A percentile compares a stretch with the other conserved stretches of the same genome.
Conservation (phyloP, 2,797 vertebrate species). For the Bryconaethiops microstoma region DNA sequence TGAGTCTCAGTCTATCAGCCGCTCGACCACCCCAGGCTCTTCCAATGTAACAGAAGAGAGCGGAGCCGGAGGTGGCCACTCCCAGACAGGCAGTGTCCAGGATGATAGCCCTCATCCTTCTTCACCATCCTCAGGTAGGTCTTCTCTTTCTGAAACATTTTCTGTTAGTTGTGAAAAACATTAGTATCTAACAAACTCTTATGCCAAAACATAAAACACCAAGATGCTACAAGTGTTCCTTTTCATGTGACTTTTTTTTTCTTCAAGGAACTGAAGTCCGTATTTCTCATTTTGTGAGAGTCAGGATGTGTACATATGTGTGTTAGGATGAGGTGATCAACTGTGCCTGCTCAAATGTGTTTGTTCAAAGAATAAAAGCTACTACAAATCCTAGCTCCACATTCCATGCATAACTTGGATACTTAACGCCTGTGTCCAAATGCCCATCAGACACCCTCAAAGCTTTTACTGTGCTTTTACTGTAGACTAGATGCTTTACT, state of each 20-base stretch:
- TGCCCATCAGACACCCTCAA: constrained; percentile 77
- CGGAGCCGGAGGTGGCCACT: constrained; percentile 90
- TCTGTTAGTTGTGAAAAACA: too few species aligned
- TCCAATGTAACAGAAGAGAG: constrained; percentile 98
- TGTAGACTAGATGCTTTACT: constrained; percentile 57
- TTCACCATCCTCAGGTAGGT: constrained; percentile 96
- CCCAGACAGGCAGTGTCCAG: constrained; percentile 94
- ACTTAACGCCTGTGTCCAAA: constrained; percentile 82
- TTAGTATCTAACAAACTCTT: too few species aligned
- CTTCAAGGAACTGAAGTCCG: not conserved
- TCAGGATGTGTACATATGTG: constrained; percentile 8
- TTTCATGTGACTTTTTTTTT: not conserved
- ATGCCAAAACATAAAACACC: too few species aligned
- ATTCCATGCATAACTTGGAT: constrained; percentile 82
- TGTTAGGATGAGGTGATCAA: constrained; percentile 43
- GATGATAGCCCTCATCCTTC: constrained; percentile 98
- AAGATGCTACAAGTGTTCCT: not conserved
- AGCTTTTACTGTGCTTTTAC: constrained; percentile 68
- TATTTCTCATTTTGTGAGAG: not conserved
- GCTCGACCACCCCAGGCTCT: constrained; percentile 95
- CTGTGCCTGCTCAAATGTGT: constrained; percentile 48
- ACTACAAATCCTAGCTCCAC: constrained; percentile 71
- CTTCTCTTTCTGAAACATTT: not conserved
- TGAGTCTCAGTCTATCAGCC: constrained; percentile 98
- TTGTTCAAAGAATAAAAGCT: constrained; percentile 58